Evolutionary conservation across 2,797 vertebrate species (phyloP).

Genomic region (Columba guinea): DNA sequence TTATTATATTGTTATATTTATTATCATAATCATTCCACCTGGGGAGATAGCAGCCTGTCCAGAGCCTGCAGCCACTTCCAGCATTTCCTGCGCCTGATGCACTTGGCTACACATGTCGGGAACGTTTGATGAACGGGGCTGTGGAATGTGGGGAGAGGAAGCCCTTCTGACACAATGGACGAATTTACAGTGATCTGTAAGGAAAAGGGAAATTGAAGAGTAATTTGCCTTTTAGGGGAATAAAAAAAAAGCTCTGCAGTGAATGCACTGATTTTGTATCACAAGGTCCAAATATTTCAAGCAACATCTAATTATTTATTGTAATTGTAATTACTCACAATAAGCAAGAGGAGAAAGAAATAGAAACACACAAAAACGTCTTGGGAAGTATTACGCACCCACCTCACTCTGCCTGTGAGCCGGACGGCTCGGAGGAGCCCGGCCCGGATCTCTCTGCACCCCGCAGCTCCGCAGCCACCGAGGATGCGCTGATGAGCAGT

Average conservation of each 20-base stretch:
- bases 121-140: not conserved
- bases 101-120: not conserved
- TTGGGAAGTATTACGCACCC: accelerated
- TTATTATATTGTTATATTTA: too few species aligned
- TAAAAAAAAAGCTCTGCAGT: not conserved
- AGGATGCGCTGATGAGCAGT: accelerated
- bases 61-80: not conserved
- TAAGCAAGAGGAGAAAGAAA: not conserved
- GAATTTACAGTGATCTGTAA: not conserved
- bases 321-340: not conserved
- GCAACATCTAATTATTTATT: not conserved
- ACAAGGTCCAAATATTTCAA: not conserved
- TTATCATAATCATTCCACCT: too few species aligned
- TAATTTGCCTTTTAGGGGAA: not conserved
- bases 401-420: not conserved
- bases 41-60: not conserved
- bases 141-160: not conserved
- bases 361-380: not conserved
- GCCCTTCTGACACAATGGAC: accelerated
- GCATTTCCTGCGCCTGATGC: accelerated
- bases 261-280: not conserved
- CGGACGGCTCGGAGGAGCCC: not conserved
- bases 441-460: not conserved
- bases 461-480: not conserved
- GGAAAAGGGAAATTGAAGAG: not conserved